Evolutionary conservation across 2,888 invertebrate genomes (phyloP).

Genomic region (Rhagonycha lutea): DNA sequence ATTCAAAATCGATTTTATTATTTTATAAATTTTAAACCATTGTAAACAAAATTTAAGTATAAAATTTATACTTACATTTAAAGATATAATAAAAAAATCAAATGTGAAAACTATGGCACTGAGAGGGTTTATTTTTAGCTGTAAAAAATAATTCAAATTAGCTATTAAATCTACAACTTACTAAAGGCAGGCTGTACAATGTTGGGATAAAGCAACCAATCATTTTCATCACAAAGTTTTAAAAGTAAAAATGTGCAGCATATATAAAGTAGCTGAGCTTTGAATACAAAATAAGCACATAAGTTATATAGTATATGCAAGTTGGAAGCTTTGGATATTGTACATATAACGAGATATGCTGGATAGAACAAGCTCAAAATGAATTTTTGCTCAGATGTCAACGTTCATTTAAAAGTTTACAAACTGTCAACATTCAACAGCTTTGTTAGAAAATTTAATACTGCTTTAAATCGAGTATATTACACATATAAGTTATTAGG

Average conservation of each 20-base stretch:
- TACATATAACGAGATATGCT: neutral
- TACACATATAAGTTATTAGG: neutral
- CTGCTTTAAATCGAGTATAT: neutral
- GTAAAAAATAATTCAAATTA: constrained; percentile 43
- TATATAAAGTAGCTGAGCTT: neutral
- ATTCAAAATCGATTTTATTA: neutral
- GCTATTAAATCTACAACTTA: neutral
- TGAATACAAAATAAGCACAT: neutral
- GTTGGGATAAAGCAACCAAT: neutral
- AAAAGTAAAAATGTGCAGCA: neutral
- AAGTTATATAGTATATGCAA: neutral
- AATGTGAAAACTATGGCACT: constrained; percentile 76
- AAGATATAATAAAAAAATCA: constrained; percentile 75
- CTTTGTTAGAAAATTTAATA: neutral
- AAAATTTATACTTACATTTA: constrained; percentile 70
- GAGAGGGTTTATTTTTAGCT: constrained; percentile 74
- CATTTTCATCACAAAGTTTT: neutral
- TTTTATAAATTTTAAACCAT: neutral
- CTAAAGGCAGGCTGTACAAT: neutral
- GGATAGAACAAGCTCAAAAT: neutral
- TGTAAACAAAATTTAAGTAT: neutral
- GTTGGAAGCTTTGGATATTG: neutral
- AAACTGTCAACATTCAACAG: neutral
- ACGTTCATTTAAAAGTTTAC: neutral
- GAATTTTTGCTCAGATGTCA: neutral